Conservation (phyloP, 1,140 invertebrate genomes). For the Zaprionus ghesquierei region DNA sequence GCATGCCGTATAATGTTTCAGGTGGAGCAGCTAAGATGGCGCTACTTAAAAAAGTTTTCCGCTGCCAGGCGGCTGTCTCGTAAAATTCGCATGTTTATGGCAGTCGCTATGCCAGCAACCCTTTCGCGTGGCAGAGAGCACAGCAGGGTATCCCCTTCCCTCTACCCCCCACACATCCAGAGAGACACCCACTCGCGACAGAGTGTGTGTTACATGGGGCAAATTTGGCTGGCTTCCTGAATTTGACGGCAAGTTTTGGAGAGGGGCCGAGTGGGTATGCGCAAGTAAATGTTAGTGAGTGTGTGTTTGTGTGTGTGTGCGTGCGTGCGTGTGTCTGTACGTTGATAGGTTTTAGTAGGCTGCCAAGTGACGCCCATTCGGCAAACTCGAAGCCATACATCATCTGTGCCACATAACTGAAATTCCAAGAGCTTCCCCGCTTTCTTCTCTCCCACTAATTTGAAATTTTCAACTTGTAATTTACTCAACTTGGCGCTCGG, state of each 20-base stretch:
- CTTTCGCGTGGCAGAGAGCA: conserved; percentile 27
- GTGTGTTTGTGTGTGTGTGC: too few relatives aligned
- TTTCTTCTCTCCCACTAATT: neutral
- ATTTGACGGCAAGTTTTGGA: conserved; percentile 29
- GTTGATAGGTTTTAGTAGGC: conserved; percentile 26
- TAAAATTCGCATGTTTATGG: conserved; percentile 69
- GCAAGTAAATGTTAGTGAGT: neutral
- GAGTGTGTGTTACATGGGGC: conserved; percentile 53
- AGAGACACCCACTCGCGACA: neutral
- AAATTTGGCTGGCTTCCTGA: conserved; percentile 64
- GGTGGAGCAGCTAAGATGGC: conserved; percentile 44
- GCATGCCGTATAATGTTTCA: conserved; percentile 58
- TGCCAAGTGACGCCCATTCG: conserved; percentile 33
- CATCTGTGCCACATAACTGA: conserved; percentile 15
- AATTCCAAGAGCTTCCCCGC: neutral
- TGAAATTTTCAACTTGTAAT: conserved; percentile 2
- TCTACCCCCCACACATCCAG: neutral
- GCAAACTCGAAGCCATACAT: conserved; percentile 35
- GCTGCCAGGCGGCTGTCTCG: conserved; percentile 43
- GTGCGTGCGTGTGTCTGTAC: neutral
- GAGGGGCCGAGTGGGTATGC: neutral
- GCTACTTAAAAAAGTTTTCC: conserved; percentile 68
- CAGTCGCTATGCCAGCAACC: too few relatives aligned
- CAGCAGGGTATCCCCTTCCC: neutral
- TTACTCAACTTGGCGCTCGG: conserved; percentile 13